phyloP scores from a whole-genome alignment of 64 coral and sea anemone species.

The Montipora foliosa region DNA sequence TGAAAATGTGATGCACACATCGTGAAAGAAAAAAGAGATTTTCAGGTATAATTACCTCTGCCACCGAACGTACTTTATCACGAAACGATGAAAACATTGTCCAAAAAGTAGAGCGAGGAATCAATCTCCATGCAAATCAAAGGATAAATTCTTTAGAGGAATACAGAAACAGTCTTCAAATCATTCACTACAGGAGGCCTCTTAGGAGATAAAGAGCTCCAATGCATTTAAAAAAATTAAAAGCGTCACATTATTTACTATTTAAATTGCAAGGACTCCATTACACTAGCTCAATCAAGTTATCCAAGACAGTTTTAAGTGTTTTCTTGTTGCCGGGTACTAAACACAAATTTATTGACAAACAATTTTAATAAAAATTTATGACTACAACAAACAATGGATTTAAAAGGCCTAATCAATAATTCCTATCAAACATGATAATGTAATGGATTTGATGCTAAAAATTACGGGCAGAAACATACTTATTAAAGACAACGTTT shows the following conservation, averaged over 20 bases:
- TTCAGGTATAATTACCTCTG: conserved; percentile 62
- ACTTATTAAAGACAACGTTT: too few species aligned
- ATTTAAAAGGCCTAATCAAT: neutral
- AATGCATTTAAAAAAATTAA: neutral
- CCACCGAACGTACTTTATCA: conserved; percentile 58
- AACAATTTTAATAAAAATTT: neutral
- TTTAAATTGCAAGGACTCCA: neutral
- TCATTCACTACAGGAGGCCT: conserved; percentile 1
- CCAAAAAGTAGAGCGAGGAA: neutral
- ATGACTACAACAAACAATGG: neutral
- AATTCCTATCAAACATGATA: too few species aligned
- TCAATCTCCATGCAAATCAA: neutral
- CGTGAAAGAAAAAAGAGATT: neutral
- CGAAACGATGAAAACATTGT: conserved; percentile 82
- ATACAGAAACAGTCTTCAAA: neutral
- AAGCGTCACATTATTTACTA: too few species aligned
- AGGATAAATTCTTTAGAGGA: too few species aligned
- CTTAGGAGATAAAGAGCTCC: neutral
- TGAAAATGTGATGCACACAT: neutral
- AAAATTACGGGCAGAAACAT: too few species aligned
- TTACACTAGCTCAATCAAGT: neutral
- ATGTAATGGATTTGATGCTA: too few species aligned
- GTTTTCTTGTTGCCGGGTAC: neutral
- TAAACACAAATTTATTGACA: neutral
- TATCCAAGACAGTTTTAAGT: neutral